Evolutionary conservation across 2,113 vertebrate genomes (phyloP).

Genomic region (Oenanthe oenanthe): DNA sequence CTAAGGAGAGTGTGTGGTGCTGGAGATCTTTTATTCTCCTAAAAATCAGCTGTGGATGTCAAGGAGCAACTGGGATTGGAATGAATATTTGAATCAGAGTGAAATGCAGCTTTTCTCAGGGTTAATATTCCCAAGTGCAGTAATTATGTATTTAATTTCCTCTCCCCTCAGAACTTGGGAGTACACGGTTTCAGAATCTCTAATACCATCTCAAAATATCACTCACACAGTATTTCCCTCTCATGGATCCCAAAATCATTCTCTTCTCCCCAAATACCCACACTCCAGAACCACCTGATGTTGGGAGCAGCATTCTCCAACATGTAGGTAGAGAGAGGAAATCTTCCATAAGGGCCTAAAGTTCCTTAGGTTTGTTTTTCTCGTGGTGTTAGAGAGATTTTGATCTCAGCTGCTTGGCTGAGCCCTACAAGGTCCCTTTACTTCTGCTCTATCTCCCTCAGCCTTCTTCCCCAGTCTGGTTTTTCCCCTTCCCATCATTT

Average conservation of each 20-base stretch:
- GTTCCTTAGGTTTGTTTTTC: not conserved
- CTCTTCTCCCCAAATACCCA: not conserved
- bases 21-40: not conserved
- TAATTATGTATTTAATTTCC: constrained; percentile 21
- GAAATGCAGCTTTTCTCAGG: not conserved
- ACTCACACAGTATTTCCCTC: not conserved
- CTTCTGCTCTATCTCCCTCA: not conserved
- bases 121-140: not conserved
- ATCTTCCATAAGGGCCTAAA: not conserved
- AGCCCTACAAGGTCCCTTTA: not conserved
- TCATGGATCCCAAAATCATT: not conserved
- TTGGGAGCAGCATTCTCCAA: not conserved
- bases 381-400: not conserved
- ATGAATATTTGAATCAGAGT: constrained; percentile 25
- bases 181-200: not conserved
- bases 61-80: not conserved
- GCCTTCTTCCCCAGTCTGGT: not conserved
- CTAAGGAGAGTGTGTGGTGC: not conserved
- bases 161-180: not conserved
- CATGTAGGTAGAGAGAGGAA: not conserved
- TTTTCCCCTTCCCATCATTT: not conserved
- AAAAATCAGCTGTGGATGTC: not conserved
- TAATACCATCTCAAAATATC: not conserved
- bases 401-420: not conserved
- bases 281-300: not conserved